phyloP scores from a whole-genome alignment of 2,888 invertebrate genomes.

The Drosophila picticornis region DNA sequence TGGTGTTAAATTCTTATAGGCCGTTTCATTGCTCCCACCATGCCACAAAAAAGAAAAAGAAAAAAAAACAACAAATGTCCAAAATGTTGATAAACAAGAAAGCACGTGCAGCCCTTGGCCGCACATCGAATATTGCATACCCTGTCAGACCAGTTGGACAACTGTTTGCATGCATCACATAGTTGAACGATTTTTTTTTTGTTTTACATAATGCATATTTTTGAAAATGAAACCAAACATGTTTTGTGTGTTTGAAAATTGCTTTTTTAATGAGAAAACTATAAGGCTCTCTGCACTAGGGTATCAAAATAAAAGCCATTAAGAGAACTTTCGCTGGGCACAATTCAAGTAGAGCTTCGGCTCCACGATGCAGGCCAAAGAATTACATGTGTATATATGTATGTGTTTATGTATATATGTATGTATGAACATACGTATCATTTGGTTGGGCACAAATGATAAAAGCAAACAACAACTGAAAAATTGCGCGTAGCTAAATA shows the following conservation, averaged over 20 bases:
- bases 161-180: background rate
- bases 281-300: background rate
- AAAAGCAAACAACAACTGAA: slow-evolving; percentile 50
- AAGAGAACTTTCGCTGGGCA: slow-evolving; percentile 22
- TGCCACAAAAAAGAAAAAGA: slow-evolving; percentile 12
- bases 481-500: slow-evolving; percentile 60
- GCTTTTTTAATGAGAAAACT: background rate
- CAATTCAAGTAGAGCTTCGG: slow-evolving; percentile 7
- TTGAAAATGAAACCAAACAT: background rate
- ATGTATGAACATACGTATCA: slow-evolving; percentile 12
- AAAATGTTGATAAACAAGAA: slow-evolving; percentile 11
- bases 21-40: slow-evolving; percentile 29
- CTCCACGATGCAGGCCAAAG: slow-evolving; percentile 35
- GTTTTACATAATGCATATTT: background rate
- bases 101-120: background rate
- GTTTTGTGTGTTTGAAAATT: background rate
- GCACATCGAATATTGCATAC: background rate
- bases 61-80: background rate
- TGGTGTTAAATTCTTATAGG: slow-evolving; percentile 59
- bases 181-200: background rate
- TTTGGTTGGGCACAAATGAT: slow-evolving; percentile 48
- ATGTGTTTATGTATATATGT: background rate
- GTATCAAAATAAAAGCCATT: slow-evolving; percentile 1
- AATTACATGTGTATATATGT: background rate
- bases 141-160: background rate